Base-by-base conservation (phyloP, 2,113 vertebrate genomes). In the Microtus oregoni region DNA sequence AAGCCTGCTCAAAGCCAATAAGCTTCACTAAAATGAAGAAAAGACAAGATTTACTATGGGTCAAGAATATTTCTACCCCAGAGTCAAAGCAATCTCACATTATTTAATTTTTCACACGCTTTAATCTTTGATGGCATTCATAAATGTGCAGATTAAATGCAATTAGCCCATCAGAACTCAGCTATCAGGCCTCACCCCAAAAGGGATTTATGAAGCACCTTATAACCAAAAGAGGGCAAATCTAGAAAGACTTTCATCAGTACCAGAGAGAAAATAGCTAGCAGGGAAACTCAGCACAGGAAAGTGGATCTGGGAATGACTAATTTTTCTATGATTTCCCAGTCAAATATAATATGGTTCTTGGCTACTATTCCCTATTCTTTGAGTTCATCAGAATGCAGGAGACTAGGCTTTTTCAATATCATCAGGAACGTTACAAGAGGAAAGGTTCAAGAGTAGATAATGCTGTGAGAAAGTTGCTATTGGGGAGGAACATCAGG, bases 111-210 rank as follows among this genome's bases (percentile, higher is more conserved):
- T 95, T 96, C 77, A 75, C 95, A 95, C 61, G 68, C 96, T 97
- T 96, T 97, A 97, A 96, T 97, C 94, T 92, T 55, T 86, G 73
- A 82, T 97, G 95, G 88, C 96, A 97, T 86, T 95, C 90, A 95
- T 70, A 95, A 97, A 94, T 79, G 41, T 92, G 41, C 86, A 92
- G 72, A 97, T 96, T 93, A 94, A 94, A 97, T 86, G 79, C 68
- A 95, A 97, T 97, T 98, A 97, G 41, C 67, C 41, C 91, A 94
- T 75, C 92, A 95, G 92, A 94, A 91, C 72, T 92, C 24, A 86
- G 81, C 61, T 73, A 73, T 93, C 67, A 77, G 88, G 52, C 17
- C 91, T 91, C 26, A 75, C 19, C 67, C 61, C 94, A 67, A 86
- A 86, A 97, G 30, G 41, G 41, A 91, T 95, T 97, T 94, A 94